Evolutionary conservation across 2,888 invertebrate genomes (phyloP).

Genomic region (Eudasyphora cyanicolor): DNA sequence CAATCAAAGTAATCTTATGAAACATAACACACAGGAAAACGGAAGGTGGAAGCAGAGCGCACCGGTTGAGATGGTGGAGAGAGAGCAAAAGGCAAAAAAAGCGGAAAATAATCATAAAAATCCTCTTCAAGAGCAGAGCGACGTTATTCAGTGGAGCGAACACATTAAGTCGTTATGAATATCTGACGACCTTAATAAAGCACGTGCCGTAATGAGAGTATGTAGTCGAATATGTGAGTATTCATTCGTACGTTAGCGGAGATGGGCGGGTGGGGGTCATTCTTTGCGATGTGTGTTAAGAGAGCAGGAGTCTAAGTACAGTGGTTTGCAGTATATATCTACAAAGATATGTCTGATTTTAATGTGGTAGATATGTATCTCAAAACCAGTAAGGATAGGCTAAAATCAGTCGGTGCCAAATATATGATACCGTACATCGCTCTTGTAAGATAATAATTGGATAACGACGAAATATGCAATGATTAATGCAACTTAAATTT

Average conservation of each 20-base stretch:
- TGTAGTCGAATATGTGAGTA: not conserved
- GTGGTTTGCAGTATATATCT: no score
- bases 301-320: no score
- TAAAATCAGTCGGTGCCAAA: no score
- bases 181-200: conserved; percentile 36
- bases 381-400: no score
- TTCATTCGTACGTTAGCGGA: not conserved
- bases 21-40: not conserved
- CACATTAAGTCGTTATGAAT: conserved; percentile 44
- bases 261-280: not conserved
- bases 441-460: no score
- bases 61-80: not conserved
- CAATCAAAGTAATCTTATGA: conserved; percentile 40
- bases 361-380: no score
- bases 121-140: conserved; percentile 28
- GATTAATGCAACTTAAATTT: no score
- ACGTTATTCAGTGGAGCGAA: conserved; percentile 1
- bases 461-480: no score
- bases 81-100: not conserved
- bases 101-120: conserved; percentile 33
- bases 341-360: no score
- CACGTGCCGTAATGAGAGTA: conserved; percentile 10
- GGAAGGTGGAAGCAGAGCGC: not conserved
- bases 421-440: no score
- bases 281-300: not conserved